phyloP scores from a whole-genome alignment of 2,888 invertebrate genomes.

The Ditula angustiorana region DNA sequence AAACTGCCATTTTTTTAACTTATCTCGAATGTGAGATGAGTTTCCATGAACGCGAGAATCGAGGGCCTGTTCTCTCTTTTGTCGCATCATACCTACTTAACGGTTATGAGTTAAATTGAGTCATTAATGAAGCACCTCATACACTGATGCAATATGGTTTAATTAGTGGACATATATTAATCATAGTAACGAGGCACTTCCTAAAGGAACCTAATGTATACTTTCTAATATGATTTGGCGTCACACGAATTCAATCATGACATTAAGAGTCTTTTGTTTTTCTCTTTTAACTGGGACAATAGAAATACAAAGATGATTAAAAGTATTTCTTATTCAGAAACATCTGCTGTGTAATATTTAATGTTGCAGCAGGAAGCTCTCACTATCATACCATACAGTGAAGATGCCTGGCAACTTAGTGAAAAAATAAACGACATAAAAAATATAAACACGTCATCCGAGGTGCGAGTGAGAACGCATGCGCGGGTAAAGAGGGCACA shows the following conservation, averaged over 20 bases:
- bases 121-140: conserved; percentile 1
- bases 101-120: conserved; percentile 1
- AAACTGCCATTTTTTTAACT: no score
- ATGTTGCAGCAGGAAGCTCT: conserved; percentile 33
- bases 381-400: conserved; percentile 32
- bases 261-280: background rate
- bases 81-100: background rate
- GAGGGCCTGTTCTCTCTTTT: no score
- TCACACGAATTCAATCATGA: background rate
- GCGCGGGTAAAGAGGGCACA: conserved; percentile 70
- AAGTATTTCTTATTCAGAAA: conserved; percentile 4
- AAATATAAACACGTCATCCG: conserved; percentile 82
- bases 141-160: background rate
- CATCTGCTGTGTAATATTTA: conserved; percentile 15
- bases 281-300: background rate
- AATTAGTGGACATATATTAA: background rate
- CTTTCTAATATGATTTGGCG: background rate
- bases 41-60: no score
- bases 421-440: conserved; percentile 70
- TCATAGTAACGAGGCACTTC: background rate
- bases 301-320: background rate
- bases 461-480: conserved; percentile 75
- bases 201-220: background rate
- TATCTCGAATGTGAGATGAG: no score
- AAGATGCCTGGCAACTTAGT: conserved; percentile 52